A percentile compares a stretch with the other conserved stretches of the same genome.
Conservation (phyloP, 1,140 invertebrate species). For the Tigriopus japonicus region DNA sequence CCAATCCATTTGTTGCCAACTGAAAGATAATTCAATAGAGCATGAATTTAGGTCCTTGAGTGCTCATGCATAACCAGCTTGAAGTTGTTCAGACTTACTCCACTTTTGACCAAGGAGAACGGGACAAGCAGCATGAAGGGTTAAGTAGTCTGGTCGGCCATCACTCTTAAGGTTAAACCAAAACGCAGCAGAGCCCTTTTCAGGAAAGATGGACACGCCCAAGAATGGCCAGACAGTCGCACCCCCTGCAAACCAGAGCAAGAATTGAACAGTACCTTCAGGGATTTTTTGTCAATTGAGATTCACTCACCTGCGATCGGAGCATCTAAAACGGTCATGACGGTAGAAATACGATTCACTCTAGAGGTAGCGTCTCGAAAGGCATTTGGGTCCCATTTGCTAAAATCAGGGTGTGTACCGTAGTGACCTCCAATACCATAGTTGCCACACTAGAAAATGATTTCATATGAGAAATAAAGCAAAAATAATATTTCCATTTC, state of each 20-base stretch:
- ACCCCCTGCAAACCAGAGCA: conserved; percentile 23
- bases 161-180: conserved; percentile 25
- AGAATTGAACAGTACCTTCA: not conserved
- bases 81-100: conserved; percentile 22
- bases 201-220: conserved; percentile 17
- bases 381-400: not conserved
- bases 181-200: conserved; percentile 21
- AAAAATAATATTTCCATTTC: not conserved
- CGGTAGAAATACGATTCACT: conserved; percentile 1
- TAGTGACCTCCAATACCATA: conserved; percentile 12
- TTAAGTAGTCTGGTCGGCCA: conserved; percentile 21
- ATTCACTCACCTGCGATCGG: not conserved
- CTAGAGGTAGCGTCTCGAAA: not conserved
- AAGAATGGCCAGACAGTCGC: conserved; percentile 21
- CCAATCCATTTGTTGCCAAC: conserved; percentile 16
- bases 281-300: not conserved
- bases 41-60: not conserved
- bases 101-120: conserved; percentile 26
- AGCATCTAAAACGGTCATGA: conserved; percentile 3
- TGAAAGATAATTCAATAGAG: conserved; percentile 4
- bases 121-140: conserved; percentile 26
- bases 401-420: not conserved
- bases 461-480: not conserved
- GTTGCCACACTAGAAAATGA: conserved; percentile 6
- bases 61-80: not conserved